Evolutionary conservation across 2,888 invertebrate species (phyloP).

Genomic region (Apeira syringaria): DNA sequence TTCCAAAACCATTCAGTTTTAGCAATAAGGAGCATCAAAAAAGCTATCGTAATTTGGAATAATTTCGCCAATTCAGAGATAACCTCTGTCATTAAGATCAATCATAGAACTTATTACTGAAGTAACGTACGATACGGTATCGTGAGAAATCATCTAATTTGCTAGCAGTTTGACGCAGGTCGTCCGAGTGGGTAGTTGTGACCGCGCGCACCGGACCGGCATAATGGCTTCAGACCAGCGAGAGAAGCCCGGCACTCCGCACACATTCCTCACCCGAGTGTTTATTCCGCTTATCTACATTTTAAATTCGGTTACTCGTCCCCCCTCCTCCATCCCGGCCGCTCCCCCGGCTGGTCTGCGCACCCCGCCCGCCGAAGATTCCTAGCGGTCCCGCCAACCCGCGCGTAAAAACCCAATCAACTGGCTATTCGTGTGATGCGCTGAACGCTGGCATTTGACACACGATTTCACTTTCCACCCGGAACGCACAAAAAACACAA

Average conservation of each 20-base stretch:
- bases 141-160: neutral
- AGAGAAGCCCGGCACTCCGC: slow-evolving; percentile 10
- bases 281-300: slow-evolving; percentile 79
- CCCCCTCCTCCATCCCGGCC: slow-evolving; percentile 7
- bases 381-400: slow-evolving; percentile 67
- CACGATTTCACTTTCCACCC: slow-evolving; percentile 58
- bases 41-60: too few relatives aligned
- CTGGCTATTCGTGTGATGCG: slow-evolving; percentile 57
- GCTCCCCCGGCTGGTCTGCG: neutral
- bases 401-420: slow-evolving; percentile 74
- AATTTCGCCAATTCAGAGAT: too few relatives aligned
- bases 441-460: slow-evolving; percentile 56
- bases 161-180: neutral
- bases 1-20: too few relatives aligned
- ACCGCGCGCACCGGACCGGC: neutral
- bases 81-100: too few relatives aligned
- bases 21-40: too few relatives aligned
- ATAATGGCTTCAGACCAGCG: neutral
- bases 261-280: slow-evolving; percentile 50
- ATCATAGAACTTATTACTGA: neutral
- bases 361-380: slow-evolving; percentile 36
- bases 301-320: slow-evolving; percentile 59
- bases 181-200: too few relatives aligned
- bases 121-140: too few relatives aligned
- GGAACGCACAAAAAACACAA: slow-evolving; percentile 33